These are phyloP conservation scores for Prolemur simus DNA, from an alignment of 2,113 vertebrate species.

Conservation along the genomic window DNA sequence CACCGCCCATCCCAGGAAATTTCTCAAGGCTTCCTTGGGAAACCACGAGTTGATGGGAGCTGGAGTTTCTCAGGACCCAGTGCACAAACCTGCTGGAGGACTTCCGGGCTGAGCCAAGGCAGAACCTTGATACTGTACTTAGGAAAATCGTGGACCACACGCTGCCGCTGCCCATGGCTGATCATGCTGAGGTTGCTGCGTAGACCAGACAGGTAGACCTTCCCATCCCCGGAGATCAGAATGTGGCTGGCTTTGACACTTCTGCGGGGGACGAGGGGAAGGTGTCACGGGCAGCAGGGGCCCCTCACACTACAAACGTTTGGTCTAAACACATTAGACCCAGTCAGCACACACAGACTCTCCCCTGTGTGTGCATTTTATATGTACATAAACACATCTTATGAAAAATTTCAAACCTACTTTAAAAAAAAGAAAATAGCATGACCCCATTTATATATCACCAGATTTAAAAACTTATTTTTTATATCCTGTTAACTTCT, in stretches of 20 bases:
- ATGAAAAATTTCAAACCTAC: not conserved
- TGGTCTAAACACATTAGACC: not conserved
- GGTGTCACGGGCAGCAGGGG: not conserved
- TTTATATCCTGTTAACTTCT: not conserved
- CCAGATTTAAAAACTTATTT: not conserved
- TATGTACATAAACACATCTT: not conserved
- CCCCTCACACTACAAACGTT: not conserved
- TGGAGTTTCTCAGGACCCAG: not conserved
- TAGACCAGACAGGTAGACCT: constrained; percentile 95
- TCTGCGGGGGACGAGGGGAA: constrained; percentile 77
- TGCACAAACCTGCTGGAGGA: constrained; percentile 93
- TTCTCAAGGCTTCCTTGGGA: not conserved
- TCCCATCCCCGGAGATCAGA: constrained; percentile 94
- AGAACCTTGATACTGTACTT: constrained; percentile 96
- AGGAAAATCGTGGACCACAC: constrained; percentile 96
- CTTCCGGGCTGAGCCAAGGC: constrained; percentile 98
- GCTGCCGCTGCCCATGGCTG: constrained; percentile 93
- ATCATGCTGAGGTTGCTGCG: constrained; percentile 97
- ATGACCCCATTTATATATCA: not conserved
- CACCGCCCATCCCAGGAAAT: not conserved
- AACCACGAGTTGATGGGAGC: not conserved
- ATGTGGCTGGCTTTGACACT: constrained; percentile 98
- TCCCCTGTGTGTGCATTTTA: not conserved
- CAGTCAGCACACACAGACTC: not conserved
- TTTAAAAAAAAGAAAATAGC: not conserved